Percentiles rank a stretch among this genome's conserved stretches.
Conservation (phyloP, 30 jellyfish, hydroid and myxozoan genomes). For the Aurelia coerulea region DNA sequence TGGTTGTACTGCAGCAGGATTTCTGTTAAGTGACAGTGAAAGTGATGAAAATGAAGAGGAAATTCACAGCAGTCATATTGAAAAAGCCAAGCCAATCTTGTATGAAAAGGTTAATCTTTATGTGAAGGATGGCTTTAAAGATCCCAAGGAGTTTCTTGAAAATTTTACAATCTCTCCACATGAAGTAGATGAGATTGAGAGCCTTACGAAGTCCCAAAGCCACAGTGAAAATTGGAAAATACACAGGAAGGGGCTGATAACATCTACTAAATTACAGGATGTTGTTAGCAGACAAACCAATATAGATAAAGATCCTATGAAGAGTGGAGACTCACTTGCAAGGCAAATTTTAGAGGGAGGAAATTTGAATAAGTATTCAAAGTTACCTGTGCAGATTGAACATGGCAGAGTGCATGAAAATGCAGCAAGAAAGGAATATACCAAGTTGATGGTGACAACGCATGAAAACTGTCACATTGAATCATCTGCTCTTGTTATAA, state of each 20-base stretch:
- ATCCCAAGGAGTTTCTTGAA: slow-evolving; percentile 1
- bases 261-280: slow-evolving; percentile 26
- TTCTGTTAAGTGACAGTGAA: background rate
- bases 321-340: slow-evolving; percentile 30
- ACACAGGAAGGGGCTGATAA: slow-evolving; percentile 44
- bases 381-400: slow-evolving; percentile 33
- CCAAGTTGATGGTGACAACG: slow-evolving; percentile 14
- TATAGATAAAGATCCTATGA: background rate
- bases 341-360: slow-evolving; percentile 13
- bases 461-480: slow-evolving; percentile 12
- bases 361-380: background rate
- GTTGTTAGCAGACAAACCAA: slow-evolving; percentile 21
- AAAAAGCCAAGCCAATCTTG: background rate
- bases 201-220: slow-evolving; percentile 18
- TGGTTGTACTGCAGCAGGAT: background rate
- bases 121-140: slow-evolving; percentile 4
- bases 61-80: background rate
- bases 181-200: slow-evolving; percentile 13
- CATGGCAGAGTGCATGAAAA: slow-evolving; percentile 26
- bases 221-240: slow-evolving; percentile 34
- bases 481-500: slow-evolving; percentile 20
- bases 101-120: slow-evolving; percentile 17
- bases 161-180: no score
- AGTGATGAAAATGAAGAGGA: slow-evolving; percentile 12
- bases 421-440: slow-evolving; percentile 27